Evolutionary conservation across 2,888 invertebrate genomes (phyloP).

Genomic region (Drosophila mettleri): DNA sequence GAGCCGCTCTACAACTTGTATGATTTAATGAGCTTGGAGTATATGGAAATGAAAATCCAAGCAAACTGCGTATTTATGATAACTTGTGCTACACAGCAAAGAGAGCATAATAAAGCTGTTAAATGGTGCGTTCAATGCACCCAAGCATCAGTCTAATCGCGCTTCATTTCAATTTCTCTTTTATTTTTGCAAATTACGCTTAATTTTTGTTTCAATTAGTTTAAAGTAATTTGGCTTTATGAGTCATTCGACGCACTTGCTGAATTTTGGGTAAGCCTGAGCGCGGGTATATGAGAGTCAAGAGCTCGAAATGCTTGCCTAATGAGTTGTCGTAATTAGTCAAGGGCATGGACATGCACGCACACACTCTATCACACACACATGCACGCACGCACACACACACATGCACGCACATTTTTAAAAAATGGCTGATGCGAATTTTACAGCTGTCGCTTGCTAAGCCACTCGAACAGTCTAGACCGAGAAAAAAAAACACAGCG

Average conservation of each 20-base stretch:
- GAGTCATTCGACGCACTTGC: background rate
- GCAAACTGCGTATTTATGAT: background rate
- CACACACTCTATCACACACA: conserved; percentile 9
- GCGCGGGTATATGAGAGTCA: conserved; percentile 13
- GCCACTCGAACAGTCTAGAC: conserved; percentile 61
- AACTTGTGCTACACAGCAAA: background rate
- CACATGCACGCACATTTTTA: background rate
- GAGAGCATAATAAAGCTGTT: background rate
- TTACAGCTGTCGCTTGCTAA: conserved; percentile 42
- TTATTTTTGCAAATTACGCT: background rate
- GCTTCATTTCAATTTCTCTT: background rate
- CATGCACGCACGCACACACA: conserved; percentile 8
- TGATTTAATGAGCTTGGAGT: too few relatives aligned
- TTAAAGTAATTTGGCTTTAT: conserved; percentile 3
- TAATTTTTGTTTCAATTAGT: background rate
- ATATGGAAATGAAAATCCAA: background rate
- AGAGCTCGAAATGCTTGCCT: background rate
- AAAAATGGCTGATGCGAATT: conserved; percentile 38
- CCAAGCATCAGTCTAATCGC: background rate
- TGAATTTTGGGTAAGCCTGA: background rate
- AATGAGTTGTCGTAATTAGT: conserved; percentile 49
- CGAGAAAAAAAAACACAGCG: conserved; percentile 21
- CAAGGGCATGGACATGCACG: conserved; percentile 33
- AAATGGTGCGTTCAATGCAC: background rate
- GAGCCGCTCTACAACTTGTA: too few relatives aligned